Evolutionary conservation across 2,797 vertebrate species (phyloP), one percentile per base, ranked within the genome.

Genomic region (Tauraco hartlaubi): DNA sequence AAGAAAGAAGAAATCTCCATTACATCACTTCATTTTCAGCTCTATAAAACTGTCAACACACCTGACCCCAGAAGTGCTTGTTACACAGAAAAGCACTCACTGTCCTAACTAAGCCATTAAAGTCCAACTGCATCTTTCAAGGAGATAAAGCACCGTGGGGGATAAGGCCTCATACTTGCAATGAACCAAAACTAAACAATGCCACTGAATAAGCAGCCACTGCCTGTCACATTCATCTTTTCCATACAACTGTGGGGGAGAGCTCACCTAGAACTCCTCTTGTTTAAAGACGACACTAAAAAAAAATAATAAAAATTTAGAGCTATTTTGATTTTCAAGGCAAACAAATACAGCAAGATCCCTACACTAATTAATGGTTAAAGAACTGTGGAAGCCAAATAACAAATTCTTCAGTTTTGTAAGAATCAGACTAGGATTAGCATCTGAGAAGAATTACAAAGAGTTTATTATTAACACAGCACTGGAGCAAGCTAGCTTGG

Each of bases 401-500:
- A 85, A 77, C 35, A 49, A 71, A 48, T 71, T 67, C 56, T 85
- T 85, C 29, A 54, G 58, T 79, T 91, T 80, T 72, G 26, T 35
- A 91, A 85, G 72, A 91, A 52, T 26, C 49, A 77, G 73, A 61
- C 82, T 85, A 91, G 74, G 68, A 94, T 87, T 91, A 94, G 71
- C 75, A 89, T 21, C 44, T 75, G 76, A 94, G 66, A 83, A 94
- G 39, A 85, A 73, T 94, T 78, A 94, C 67, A 93, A 84, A 90
- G 87, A 90, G 76, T 55, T 92, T 81, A 80, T 94, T 94, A 91
- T 94, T 91, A 94, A 77, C 87, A 82, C 26, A 72, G 86, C 56
- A 85, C n/a, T 64, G 51, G 86, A 37, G 35, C 56, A 90, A 80
- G 23, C 68, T 71, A 64, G 41, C 69, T 77, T 80, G 61, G 54